Evolutionary conservation across 2,113 vertebrate species (phyloP).

Genomic region (Protobothrops flavoviridis): DNA sequence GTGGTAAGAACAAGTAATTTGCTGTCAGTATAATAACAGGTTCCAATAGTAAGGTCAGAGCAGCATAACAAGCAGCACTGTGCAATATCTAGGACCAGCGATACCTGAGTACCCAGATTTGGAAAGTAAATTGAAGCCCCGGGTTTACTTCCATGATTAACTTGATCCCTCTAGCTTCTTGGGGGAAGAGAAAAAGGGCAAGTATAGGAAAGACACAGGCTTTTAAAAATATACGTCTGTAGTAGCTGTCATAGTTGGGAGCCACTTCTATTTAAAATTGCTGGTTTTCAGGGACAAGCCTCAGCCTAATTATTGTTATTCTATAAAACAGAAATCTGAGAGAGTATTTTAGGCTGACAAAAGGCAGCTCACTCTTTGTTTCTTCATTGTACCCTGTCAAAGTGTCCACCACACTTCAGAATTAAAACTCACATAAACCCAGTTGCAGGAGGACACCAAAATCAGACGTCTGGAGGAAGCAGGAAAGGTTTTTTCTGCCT

Average conservation of each 20-base stretch:
- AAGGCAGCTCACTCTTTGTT: constrained; percentile 63
- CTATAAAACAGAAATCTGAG: constrained; percentile 61
- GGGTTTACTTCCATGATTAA: constrained; percentile 6
- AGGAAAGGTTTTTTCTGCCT: background rate
- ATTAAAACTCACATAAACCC: constrained; percentile 59
- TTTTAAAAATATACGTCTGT: constrained; percentile 21
- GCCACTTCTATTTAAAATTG: constrained; percentile 66
- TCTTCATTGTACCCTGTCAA: constrained; percentile 55
- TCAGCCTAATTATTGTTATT: constrained; percentile 69
- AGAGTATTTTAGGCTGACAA: constrained; percentile 64
- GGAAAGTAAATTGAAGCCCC: constrained; percentile 7
- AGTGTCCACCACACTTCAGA: constrained; percentile 41
- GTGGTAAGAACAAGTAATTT: background rate
- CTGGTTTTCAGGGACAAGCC: constrained; percentile 56
- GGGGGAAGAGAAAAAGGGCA: background rate
- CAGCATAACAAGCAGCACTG: background rate
- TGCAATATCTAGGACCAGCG: background rate
- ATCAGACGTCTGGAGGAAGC: constrained; percentile 9
- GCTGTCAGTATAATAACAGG: background rate
- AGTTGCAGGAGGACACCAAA: constrained; percentile 44
- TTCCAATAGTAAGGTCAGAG: background rate
- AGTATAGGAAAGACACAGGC: constrained; percentile 19
- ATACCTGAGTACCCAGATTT: rapidly evolving
- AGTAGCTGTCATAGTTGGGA: constrained; percentile 37
- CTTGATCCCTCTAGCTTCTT: background rate